Evolutionary conservation across 1,140 invertebrate genomes (phyloP).

Genomic region (Eupristina koningsbergeri): DNA sequence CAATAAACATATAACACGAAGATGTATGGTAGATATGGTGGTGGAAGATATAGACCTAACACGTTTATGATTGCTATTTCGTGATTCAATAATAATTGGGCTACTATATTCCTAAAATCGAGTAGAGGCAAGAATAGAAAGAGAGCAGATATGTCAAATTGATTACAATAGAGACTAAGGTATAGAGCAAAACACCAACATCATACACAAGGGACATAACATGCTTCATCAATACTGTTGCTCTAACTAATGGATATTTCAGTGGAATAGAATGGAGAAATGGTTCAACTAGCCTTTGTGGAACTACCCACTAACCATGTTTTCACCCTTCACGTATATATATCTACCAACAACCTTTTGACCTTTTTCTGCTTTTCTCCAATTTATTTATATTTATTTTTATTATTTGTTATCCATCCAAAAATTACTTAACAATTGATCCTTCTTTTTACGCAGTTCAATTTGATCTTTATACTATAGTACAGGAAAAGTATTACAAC

Average conservation of each 20-base stretch:
- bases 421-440: neutral
- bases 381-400: neutral
- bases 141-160: slow-evolving; percentile 12
- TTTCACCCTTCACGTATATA: slow-evolving; percentile 18
- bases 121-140: neutral
- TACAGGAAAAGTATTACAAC: neutral
- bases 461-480: neutral
- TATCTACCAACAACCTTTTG: slow-evolving; percentile 20
- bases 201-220: slow-evolving; percentile 73
- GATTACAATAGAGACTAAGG: neutral
- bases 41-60: neutral
- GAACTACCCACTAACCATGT: slow-evolving; percentile 52
- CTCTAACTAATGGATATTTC: slow-evolving; percentile 74
- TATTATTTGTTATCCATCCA: slow-evolving; percentile 17
- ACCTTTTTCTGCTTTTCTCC: neutral
- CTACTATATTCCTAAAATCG: neutral
- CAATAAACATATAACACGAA: too few species aligned
- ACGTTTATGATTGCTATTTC: slow-evolving; percentile 45
- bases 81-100: slow-evolving; percentile 24
- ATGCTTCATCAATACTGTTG: slow-evolving; percentile 73
- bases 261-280: slow-evolving; percentile 67
- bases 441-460: neutral
- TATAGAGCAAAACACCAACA: slow-evolving; percentile 19
- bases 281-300: slow-evolving; percentile 61
- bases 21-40: slow-evolving; percentile 14